Percentiles rank a stretch among this genome's conserved stretches.
Evolutionary conservation across 2,113 vertebrate genomes (phyloP).

Genomic region (Mobula birostris): DNA sequence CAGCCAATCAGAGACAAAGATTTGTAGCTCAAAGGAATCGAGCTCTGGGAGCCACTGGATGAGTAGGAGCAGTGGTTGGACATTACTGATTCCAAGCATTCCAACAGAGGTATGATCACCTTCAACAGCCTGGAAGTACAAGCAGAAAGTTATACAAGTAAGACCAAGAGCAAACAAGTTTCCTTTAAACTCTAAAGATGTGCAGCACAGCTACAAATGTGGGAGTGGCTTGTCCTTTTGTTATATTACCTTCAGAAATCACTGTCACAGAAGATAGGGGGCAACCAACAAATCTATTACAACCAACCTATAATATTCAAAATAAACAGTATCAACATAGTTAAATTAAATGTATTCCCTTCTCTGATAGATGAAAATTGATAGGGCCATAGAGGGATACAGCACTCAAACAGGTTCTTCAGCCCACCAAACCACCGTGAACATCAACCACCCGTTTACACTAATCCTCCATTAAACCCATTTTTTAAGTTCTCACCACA

Average conservation of each 20-base stretch:
- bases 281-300: not conserved
- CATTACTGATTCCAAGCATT: constrained; percentile 89
- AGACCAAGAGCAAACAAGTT: not conserved
- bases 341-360: not conserved
- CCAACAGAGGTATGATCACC: constrained; percentile 92
- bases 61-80: constrained; percentile 86
- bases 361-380: not conserved
- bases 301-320: not conserved
- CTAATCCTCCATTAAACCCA: no score
- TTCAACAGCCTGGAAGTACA: constrained; percentile 76
- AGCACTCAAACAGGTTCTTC: no score
- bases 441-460: no score
- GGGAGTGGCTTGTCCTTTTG: not conserved
- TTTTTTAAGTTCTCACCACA: no score
- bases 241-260: not conserved
- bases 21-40: constrained; percentile 78
- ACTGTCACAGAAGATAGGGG: not conserved
- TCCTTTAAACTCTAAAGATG: not conserved
- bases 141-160: constrained; percentile 33
- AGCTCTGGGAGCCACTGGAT: constrained; percentile 92
- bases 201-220: not conserved
- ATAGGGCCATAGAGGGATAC: no score
- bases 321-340: not conserved
- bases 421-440: no score
- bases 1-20: constrained; percentile 84